Evolutionary conservation across 2,888 invertebrate species (phyloP), one percentile per base, ranked within the genome.

Genomic region (Meiosimyza platycephala): DNA sequence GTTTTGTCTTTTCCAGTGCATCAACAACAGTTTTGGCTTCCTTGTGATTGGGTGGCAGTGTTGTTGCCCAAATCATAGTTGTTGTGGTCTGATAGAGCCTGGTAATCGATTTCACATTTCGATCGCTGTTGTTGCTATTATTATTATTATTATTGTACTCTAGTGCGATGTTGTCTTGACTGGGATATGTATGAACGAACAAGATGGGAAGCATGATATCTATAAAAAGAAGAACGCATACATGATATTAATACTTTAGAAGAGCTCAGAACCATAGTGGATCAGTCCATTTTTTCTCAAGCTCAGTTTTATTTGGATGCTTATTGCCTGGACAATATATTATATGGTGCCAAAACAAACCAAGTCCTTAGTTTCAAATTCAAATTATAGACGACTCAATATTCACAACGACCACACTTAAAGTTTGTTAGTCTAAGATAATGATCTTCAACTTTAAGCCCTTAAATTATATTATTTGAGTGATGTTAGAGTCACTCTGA

Each of bases 131-230:
- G 77, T 77, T 18, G 81, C 72, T 79, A 76, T 40, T 75, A 72
- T 68, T 74, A 76, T 40, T 75, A 72, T 68, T 74, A 75, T 15
- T 71, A 76, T 78, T 79, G 76, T 78, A 76, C 60, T 83, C 77
- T 71, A 63, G 66, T 71, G 77, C 76, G 67, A 80, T 72, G 72
- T 40, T 40, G 6, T 82, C 81, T 71, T 81, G 80, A 75, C 82
- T 81, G 74, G 82, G 85, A 83, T 84, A 85, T 79, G 84, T 80
- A 73, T 83, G 80, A 70, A 82, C 85, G 66, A 76, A 48, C 60
- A 76, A 59, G 47, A 79, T 77, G 73, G 70, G 55, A 54, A 79
- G 71, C 7, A 80, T 72, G 72, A 76, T 72, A 76, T 71, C 78
- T 78, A 6, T 1, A 71, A 66, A 89, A 88, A 85, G 87, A 85